These are phyloP conservation scores for Drosophila eugracilis DNA, from an alignment of 1,140 invertebrate species.

Conservation along the genomic window DNA sequence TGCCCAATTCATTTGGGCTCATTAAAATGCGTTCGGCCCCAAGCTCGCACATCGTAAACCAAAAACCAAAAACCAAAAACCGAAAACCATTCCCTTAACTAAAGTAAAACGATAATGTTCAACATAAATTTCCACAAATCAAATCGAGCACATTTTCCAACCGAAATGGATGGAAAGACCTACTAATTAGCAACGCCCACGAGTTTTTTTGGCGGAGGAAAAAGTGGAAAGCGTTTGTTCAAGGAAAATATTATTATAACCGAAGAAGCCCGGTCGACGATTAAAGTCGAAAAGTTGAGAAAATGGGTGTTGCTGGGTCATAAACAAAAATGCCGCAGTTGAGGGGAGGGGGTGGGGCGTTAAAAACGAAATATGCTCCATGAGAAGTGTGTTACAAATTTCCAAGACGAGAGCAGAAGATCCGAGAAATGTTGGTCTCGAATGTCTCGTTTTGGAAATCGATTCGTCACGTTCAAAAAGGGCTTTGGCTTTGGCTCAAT, in stretches of 20 bases:
- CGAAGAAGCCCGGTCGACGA: slow-evolving; percentile 45
- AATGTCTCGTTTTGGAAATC: slow-evolving; percentile 72
- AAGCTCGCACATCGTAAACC: slow-evolving; percentile 76
- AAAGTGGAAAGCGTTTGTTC: slow-evolving; percentile 68
- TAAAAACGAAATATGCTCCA: slow-evolving; percentile 36
- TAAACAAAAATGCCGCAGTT: slow-evolving; percentile 49
- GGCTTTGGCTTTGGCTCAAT: slow-evolving; percentile 62
- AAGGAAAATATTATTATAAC: slow-evolving; percentile 51
- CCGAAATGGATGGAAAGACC: slow-evolving; percentile 18
- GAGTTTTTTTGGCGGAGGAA: slow-evolving; percentile 30
- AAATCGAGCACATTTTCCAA: slow-evolving; percentile 78
- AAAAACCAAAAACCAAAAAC: no score
- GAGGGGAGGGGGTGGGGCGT: no score
- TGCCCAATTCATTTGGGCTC: slow-evolving; percentile 45
- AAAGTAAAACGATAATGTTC: slow-evolving; percentile 46
- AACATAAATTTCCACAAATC: slow-evolving; percentile 81
- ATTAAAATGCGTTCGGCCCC: slow-evolving; percentile 77
- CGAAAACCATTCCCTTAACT: slow-evolving; percentile 39
- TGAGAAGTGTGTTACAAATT: slow-evolving; percentile 70
- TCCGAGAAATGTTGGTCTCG: slow-evolving; percentile 49
- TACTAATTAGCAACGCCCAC: slow-evolving; percentile 80
- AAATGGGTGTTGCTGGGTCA: slow-evolving; percentile 72
- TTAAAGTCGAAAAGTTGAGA: slow-evolving; percentile 78
- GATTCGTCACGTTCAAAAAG: slow-evolving; percentile 76
- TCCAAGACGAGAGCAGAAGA: slow-evolving; percentile 12